Evolutionary conservation across 2,113 vertebrate species (phyloP).

Genomic region (Coreoperca whiteheadi): DNA sequence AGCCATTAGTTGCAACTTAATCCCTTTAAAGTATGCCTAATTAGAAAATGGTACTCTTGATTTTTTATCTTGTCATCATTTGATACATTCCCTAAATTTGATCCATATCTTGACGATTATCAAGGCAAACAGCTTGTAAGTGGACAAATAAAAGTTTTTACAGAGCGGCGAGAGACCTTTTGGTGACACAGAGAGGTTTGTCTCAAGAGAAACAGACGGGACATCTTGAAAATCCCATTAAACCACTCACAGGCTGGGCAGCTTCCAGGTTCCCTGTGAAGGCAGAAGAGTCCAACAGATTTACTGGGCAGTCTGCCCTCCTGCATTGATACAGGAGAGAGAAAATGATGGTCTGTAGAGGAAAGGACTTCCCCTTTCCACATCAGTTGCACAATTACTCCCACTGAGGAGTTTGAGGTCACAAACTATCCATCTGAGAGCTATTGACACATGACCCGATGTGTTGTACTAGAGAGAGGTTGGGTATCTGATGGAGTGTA

Average conservation of each 20-base stretch:
- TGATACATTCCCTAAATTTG: not conserved
- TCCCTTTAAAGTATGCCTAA: too few species aligned
- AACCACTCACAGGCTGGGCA: constrained; percentile 24
- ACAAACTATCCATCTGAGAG: constrained; percentile 60
- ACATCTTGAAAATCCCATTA: constrained; percentile 57
- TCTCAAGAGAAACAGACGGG: constrained; percentile 36
- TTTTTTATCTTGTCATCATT: not conserved
- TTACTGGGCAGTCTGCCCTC: constrained; percentile 59
- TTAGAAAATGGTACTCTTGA: too few species aligned
- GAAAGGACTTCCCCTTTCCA: constrained; percentile 54
- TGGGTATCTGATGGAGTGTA: constrained; percentile 44
- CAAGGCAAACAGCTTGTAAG: constrained; percentile 2
- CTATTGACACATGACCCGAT: constrained; percentile 54
- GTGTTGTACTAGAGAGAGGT: constrained; percentile 48
- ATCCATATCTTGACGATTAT: not conserved
- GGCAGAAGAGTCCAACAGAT: constrained; percentile 54
- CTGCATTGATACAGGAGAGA: constrained; percentile 59
- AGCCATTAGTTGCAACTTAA: too few species aligned
- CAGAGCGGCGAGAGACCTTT: constrained; percentile 12
- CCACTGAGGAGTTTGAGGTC: constrained; percentile 51
- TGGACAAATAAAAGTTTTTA: constrained; percentile 35
- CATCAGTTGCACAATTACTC: constrained; percentile 69
- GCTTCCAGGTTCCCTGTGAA: constrained; percentile 44
- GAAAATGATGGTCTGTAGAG: constrained; percentile 54
- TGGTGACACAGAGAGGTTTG: constrained; percentile 6